Percentiles rank a stretch among this genome's conserved stretches.
These are phyloP conservation scores for Wiebesia pumilae DNA, from an alignment of 1,140 invertebrate species.

Conservation along the genomic window DNA sequence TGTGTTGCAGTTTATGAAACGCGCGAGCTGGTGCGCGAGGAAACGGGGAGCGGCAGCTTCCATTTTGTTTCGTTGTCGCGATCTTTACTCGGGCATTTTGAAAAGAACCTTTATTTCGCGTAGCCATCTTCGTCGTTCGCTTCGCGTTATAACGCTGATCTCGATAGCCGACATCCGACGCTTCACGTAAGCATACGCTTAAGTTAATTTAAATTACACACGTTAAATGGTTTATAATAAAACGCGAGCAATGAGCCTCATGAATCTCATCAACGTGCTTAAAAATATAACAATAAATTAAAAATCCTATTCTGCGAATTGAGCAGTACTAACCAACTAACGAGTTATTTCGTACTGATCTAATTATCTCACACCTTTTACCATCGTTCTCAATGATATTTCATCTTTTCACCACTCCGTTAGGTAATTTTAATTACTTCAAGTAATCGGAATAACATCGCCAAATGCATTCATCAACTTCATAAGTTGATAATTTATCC, in stretches of 20 bases:
- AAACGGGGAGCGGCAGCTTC: neutral
- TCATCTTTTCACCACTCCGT: no score
- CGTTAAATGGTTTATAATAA: neutral
- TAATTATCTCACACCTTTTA: neutral
- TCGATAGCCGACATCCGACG: neutral
- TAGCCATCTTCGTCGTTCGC: no score
- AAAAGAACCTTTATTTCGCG: no score
- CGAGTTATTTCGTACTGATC: neutral
- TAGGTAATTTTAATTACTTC: no score
- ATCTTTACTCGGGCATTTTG: no score
- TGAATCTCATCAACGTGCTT: neutral
- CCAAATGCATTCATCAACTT: no score
- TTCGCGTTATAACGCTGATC: no score
- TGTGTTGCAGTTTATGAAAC: no score
- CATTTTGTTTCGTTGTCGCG: neutral
- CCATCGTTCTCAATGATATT: no score
- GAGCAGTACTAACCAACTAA: neutral
- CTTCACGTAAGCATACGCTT: neutral
- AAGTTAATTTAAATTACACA: neutral
- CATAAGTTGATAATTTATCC: no score
- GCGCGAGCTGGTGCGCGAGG: no score
- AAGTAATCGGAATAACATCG: no score
- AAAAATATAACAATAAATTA: neutral
- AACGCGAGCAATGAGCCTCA: neutral
- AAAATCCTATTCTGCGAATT: neutral